Evolutionary conservation across 2,888 invertebrate genomes (phyloP).

Genomic region (Drosophila neotestacea): DNA sequence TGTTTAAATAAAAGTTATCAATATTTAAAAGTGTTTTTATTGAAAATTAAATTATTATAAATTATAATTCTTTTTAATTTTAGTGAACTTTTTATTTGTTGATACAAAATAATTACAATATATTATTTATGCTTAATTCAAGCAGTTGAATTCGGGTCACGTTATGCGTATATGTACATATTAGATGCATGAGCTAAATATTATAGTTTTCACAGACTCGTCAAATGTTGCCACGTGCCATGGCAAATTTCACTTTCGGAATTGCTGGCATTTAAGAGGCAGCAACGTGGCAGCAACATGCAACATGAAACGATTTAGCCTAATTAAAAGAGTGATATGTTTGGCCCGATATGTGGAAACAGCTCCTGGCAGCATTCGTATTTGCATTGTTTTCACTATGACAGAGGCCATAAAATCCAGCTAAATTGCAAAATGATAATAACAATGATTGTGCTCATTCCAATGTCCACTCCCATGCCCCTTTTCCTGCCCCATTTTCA

Average conservation of each 20-base stretch:
- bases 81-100: no score
- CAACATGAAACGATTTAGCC: conserved; percentile 46
- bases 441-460: conserved; percentile 13
- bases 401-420: conserved; percentile 35
- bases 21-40: no score
- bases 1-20: no score
- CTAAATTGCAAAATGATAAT: conserved; percentile 36
- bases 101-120: no score
- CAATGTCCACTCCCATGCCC: not conserved
- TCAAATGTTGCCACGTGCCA: conserved; percentile 16
- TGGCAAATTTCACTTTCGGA: conserved; percentile 41
- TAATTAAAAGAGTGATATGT: conserved; percentile 53
- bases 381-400: conserved; percentile 35
- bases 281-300: conserved; percentile 19
- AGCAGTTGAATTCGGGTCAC: not conserved
- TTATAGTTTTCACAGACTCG: not conserved
- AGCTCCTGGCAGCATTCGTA: conserved; percentile 11
- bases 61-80: no score
- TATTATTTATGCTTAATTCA: not conserved
- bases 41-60: no score
- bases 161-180: not conserved
- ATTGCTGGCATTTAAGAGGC: conserved; percentile 19
- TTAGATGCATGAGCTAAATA: conserved; percentile 3
- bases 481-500: not conserved
- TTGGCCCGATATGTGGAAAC: conserved; percentile 14